These are phyloP conservation scores for Bovichtus variegatus DNA, from an alignment of 2,797 vertebrate genomes.

Conservation along the genomic window DNA sequence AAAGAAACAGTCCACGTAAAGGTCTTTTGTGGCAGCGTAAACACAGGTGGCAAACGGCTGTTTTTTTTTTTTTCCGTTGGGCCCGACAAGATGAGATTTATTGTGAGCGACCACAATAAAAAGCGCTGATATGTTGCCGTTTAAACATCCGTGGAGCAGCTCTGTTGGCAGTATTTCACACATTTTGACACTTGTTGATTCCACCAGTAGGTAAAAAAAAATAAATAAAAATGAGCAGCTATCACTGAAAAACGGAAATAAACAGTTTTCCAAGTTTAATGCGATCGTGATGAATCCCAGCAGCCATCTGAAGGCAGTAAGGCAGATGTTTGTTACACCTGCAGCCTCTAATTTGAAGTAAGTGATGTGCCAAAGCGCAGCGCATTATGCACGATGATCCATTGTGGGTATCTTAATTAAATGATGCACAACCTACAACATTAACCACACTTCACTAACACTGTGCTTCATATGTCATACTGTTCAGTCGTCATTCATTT, in stretches of 20 bases:
- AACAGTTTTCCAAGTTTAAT: slow-evolving; percentile 27
- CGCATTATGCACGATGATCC: slow-evolving; percentile 37
- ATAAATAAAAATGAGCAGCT: slow-evolving; percentile 5
- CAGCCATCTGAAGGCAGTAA: slow-evolving; percentile 26
- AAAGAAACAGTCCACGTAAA: slow-evolving; percentile 10
- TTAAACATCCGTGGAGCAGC: neutral
- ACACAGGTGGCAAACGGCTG: neutral
- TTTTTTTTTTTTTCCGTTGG: too few relatives aligned
- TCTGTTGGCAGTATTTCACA: neutral
- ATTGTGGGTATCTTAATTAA: slow-evolving; percentile 43
- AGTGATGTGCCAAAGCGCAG: slow-evolving; percentile 18
- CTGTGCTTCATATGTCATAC: slow-evolving; percentile 3
- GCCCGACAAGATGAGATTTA: neutral
- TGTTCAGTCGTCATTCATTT: slow-evolving; percentile 6
- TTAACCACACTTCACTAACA: slow-evolving; percentile 10
- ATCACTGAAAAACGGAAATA: neutral
- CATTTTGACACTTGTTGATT: neutral
- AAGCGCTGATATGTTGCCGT: neutral
- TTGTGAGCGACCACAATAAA: neutral
- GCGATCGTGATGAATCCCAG: slow-evolving; percentile 30
- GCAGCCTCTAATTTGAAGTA: slow-evolving; percentile 47
- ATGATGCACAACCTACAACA: slow-evolving; percentile 48
- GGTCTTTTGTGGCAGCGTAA: neutral
- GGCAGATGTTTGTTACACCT: slow-evolving; percentile 56
- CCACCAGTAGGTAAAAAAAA: neutral